Percentiles rank a stretch among this genome's conserved stretches.
Evolutionary conservation across 1,140 invertebrate species (phyloP).

Genomic region (Diachasma alloeum): DNA sequence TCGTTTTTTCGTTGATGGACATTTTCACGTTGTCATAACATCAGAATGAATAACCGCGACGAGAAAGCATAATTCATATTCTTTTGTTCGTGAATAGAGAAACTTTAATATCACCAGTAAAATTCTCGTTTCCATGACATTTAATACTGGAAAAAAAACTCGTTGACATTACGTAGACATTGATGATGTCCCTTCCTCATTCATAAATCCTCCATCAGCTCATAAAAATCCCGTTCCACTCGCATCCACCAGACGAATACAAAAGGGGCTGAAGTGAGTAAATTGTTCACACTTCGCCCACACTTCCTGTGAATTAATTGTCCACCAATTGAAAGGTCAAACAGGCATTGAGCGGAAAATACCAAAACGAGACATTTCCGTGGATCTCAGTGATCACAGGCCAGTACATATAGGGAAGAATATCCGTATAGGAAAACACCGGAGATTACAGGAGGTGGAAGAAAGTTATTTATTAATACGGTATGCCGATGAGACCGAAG

Average conservation of each 20-base stretch:
- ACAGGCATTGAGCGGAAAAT: not conserved
- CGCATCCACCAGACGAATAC: not conserved
- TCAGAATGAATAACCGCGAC: too few relatives aligned
- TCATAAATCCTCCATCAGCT: too few relatives aligned
- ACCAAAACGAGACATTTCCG: not conserved
- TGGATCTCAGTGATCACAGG: not conserved
- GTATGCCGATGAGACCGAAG: constrained; percentile 9
- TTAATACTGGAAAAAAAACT: too few relatives aligned
- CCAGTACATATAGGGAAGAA: not conserved
- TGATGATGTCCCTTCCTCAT: too few relatives aligned
- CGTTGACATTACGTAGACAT: too few relatives aligned
- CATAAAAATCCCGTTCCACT: too few relatives aligned
- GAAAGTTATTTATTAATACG: constrained; percentile 25
- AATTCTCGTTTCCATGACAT: too few relatives aligned
- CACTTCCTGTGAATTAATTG: constrained; percentile 28
- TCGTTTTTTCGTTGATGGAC: too few relatives aligned
- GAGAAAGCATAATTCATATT: too few relatives aligned
- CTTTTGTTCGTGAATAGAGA: too few relatives aligned
- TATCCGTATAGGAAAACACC: not conserved
- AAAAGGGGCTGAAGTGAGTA: constrained; percentile 40
- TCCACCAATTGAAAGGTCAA: not conserved
- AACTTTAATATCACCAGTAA: too few relatives aligned
- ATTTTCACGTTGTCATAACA: too few relatives aligned
- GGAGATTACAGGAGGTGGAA: not conserved
- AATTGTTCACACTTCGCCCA: constrained; percentile 47